These are phyloP conservation scores for Morpho achilles DNA, from an alignment of 2,888 invertebrate species.

Conservation along the genomic window DNA sequence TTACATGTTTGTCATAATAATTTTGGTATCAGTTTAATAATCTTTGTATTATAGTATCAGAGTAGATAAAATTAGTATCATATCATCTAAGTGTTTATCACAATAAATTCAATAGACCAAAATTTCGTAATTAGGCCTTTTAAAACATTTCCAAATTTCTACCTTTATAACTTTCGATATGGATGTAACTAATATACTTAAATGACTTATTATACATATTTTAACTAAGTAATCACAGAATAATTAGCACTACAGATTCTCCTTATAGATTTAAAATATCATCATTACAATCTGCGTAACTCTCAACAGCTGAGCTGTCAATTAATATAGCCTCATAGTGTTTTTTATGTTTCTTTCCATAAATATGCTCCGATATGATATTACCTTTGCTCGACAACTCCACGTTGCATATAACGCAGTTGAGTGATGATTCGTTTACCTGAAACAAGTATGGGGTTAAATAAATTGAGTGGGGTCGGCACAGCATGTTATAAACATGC, in stretches of 20 bases:
- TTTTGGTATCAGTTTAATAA: too few relatives aligned
- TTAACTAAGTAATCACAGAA: neutral
- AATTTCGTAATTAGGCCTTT: too few relatives aligned
- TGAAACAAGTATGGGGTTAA: constrained; percentile 20
- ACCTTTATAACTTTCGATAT: too few relatives aligned
- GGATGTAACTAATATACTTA: too few relatives aligned
- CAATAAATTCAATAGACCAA: too few relatives aligned
- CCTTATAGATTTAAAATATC: constrained; percentile 14
- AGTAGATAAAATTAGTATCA: too few relatives aligned
- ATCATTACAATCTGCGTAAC: constrained; percentile 1
- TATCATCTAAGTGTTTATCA: too few relatives aligned
- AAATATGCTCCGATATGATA: constrained; percentile 28
- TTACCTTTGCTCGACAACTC: constrained; percentile 26
- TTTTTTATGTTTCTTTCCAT: constrained; percentile 32
- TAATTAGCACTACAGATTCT: neutral
- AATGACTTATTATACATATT: too few relatives aligned
- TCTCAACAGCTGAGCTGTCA: neutral
- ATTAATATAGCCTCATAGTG: constrained; percentile 13
- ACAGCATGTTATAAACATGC: too few relatives aligned
- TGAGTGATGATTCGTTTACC: constrained; percentile 28
- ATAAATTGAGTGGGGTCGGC: neutral
- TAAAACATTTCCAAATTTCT: too few relatives aligned
- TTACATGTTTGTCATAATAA: too few relatives aligned
- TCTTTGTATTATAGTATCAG: too few relatives aligned
- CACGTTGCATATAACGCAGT: constrained; percentile 36